These are phyloP conservation scores for Steromphala cineraria DNA, from an alignment of 2,888 invertebrate genomes.

Conservation along the genomic window DNA sequence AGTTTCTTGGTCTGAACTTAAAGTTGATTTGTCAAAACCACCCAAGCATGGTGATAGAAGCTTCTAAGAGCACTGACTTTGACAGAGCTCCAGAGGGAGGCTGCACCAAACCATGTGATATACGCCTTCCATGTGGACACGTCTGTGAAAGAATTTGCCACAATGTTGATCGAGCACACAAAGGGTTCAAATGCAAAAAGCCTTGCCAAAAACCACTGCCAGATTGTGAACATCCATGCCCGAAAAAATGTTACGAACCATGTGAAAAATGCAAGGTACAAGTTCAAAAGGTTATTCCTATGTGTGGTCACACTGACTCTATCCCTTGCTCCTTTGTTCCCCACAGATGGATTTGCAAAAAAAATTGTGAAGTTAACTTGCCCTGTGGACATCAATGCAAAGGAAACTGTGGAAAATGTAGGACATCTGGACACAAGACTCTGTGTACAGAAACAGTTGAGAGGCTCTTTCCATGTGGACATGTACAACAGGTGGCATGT, in stretches of 20 bases:
- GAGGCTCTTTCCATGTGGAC: neutral
- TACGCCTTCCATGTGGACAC: conserved; percentile 45
- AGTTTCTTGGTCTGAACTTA: conserved; percentile 39
- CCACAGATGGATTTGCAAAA: conserved; percentile 42
- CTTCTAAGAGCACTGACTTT: conserved; percentile 45
- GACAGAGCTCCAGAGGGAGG: conserved; percentile 53
- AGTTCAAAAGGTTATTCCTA: conserved; percentile 52
- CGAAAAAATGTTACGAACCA: conserved; percentile 69
- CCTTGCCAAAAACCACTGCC: conserved; percentile 48
- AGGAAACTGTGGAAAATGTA: neutral
- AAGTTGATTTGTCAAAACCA: conserved; percentile 66
- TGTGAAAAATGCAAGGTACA: conserved; percentile 52
- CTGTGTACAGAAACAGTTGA: neutral
- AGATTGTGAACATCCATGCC: conserved; percentile 59
- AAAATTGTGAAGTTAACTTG: conserved; percentile 44
- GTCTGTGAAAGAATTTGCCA: conserved; percentile 39
- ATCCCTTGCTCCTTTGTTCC: conserved; percentile 57
- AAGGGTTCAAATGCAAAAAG: conserved; percentile 52
- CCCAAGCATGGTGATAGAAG: conserved; percentile 33
- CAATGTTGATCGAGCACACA: conserved; percentile 36
- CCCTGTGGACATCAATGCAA: conserved; percentile 54
- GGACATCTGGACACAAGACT: neutral
- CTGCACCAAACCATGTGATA: conserved; percentile 52
- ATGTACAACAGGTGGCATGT: conserved; percentile 49
- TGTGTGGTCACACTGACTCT: conserved; percentile 61